phyloP scores from a whole-genome alignment of 2,888 invertebrate species.

The Macropis europaea region DNA sequence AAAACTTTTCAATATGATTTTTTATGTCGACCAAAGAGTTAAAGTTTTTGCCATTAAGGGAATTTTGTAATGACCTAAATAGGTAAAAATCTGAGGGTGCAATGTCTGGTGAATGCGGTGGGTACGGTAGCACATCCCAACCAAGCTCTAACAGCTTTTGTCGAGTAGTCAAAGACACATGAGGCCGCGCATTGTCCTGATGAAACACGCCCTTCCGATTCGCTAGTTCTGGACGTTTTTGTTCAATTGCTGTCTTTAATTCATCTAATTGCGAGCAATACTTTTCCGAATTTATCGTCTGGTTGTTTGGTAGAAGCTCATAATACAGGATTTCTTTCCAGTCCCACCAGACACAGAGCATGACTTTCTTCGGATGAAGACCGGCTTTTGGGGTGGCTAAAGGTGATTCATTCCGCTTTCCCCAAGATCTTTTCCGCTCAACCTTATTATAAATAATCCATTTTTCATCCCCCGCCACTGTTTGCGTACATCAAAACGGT shows the following conservation, averaged over 20 bases:
- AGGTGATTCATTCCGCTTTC: slow-evolving; percentile 23
- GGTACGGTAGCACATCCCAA: not conserved
- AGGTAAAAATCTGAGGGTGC: not conserved
- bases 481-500: slow-evolving; percentile 8
- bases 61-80: not conserved
- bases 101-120: not conserved
- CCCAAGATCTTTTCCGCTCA: slow-evolving; percentile 23
- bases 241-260: no score
- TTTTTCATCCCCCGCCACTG: slow-evolving; percentile 21
- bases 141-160: not conserved
- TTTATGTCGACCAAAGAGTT: not conserved
- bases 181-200: not conserved
- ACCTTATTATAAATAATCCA: slow-evolving; percentile 29
- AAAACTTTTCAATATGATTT: not conserved
- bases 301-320: not conserved
- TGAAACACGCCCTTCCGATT: not conserved
- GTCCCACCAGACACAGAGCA: slow-evolving; percentile 18
- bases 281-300: slow-evolving; percentile 16
- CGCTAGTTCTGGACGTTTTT: slow-evolving; percentile 1
- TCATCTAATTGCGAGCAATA: no score
- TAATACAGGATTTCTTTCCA: slow-evolving; percentile 26
- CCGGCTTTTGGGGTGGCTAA: slow-evolving; percentile 36
- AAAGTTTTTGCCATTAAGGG: not conserved
- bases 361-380: slow-evolving; percentile 37
- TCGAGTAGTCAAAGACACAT: not conserved